Evolutionary conservation across 2,888 invertebrate genomes (phyloP).

Genomic region (Epinotia nisella): DNA sequence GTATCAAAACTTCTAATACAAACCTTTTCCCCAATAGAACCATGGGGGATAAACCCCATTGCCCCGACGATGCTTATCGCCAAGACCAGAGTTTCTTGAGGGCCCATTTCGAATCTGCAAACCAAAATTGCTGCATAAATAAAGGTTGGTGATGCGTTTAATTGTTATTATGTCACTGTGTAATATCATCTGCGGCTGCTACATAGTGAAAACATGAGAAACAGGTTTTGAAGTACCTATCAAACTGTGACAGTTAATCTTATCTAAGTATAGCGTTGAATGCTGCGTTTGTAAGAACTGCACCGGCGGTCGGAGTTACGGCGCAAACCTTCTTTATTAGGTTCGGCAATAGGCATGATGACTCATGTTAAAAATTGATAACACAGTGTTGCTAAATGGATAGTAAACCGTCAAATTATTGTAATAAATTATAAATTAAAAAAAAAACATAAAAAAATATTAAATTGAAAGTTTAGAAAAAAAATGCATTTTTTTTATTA

Average conservation of each 20-base stretch:
- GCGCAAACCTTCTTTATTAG: too few relatives aligned
- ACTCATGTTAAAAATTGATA: too few relatives aligned
- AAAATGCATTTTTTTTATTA: too few relatives aligned
- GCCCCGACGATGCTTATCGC: slow-evolving; percentile 76
- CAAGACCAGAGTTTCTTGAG: slow-evolving; percentile 71
- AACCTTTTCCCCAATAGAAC: slow-evolving; percentile 84
- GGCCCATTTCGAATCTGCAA: slow-evolving; percentile 78
- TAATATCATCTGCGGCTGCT: not conserved
- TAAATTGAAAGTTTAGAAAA: too few relatives aligned
- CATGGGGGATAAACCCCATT: slow-evolving; percentile 82
- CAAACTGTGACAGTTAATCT: not conserved
- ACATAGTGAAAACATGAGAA: not conserved
- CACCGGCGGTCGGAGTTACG: too few relatives aligned
- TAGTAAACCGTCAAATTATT: too few relatives aligned
- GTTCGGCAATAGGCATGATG: too few relatives aligned
- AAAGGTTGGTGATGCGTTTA: slow-evolving; percentile 27
- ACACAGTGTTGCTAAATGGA: too few relatives aligned
- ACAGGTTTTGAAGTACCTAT: not conserved
- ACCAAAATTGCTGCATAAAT: slow-evolving; percentile 48
- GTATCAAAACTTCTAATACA: slow-evolving; percentile 46
- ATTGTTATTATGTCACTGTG: slow-evolving; percentile 38
- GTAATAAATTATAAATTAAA: too few relatives aligned
- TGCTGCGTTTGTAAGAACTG: not conserved
- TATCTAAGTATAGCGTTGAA: not conserved
- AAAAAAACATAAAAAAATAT: too few relatives aligned